A percentile compares a stretch with the other conserved stretches of the same genome.
These are phyloP conservation scores for Agrenia bidenticulata DNA, from an alignment of 2,888 invertebrate species.

Conservation along the genomic window DNA sequence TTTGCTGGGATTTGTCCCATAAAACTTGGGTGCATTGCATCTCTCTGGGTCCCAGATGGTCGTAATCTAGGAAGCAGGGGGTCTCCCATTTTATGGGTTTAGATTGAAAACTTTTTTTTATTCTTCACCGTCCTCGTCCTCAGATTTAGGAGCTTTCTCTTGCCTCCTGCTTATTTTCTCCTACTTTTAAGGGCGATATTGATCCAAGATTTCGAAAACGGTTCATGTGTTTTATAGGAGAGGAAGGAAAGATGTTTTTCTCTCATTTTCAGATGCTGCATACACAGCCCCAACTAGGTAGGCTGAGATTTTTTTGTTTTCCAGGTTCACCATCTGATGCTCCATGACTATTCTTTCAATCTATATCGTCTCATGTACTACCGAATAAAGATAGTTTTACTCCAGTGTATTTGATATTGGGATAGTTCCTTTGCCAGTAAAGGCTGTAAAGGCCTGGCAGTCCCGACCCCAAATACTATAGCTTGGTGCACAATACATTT, in stretches of 20 bases:
- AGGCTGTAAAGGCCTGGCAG: no score
- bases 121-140: constrained; percentile 27
- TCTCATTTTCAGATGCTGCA: constrained; percentile 4
- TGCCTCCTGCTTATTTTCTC: constrained; percentile 18
- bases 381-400: neutral
- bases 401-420: neutral
- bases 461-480: neutral
- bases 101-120: constrained; percentile 52
- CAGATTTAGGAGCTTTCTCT: neutral
- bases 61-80: constrained; percentile 52
- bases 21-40: constrained; percentile 28
- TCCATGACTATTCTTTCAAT: neutral
- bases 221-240: constrained; percentile 19
- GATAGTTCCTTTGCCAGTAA: neutral
- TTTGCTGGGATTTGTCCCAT: constrained; percentile 26
- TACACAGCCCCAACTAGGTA: no score
- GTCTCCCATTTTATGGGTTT: constrained; percentile 50
- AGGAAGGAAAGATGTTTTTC: neutral
- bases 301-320: constrained; percentile 11
- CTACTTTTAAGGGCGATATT: constrained; percentile 14
- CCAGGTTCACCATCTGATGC: constrained; percentile 15
- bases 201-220: constrained; percentile 33
- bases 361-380: no score
- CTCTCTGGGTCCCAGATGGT: constrained; percentile 51
- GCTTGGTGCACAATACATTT: neutral